Evolutionary conservation across 2,113 vertebrate genomes (phyloP), one percentile per base, ranked within the genome.

Genomic region (Ophthalmolycus amberensis): DNA sequence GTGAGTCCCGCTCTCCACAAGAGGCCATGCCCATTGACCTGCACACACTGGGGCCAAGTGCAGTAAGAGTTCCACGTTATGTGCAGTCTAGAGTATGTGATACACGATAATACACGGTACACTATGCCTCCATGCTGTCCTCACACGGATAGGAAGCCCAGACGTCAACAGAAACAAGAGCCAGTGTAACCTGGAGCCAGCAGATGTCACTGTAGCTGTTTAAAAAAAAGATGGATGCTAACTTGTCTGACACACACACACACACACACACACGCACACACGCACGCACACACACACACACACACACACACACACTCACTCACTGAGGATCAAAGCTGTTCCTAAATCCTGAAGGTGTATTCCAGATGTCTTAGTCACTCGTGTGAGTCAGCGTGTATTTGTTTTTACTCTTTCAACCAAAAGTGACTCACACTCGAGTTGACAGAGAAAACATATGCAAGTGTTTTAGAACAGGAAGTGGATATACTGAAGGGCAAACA

Each of bases 281-380:
- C 82, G 40, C 73, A 71, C 69, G 75, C 58, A 59, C 71, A 37
- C 42, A 72, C 68, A 69, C 38, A 68, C 54, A 29, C 72, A 62
- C 46, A 63, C 65, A 65, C 69, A 72, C 50, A 60, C 75, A 77
- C 82, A 48, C 73, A 78, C 73, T 75, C 46, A 15, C 71, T 42
- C 20, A 34, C 46, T 75, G 37, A 42, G 22, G 69, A 80, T 90
- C 77, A 87, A 87, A 90, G 82, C 48, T 22, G 58, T 32, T 64
- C 56, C 74, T 85, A 71, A 73, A 81, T 87, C 71, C 86, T 85
- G 40, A 89, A 92, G 85, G 87, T 92, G 87, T 93, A 90, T 94
- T 93, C 92, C 90, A 84, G 74, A 71, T 66, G 77, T 72, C 18
- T 95, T 93, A 94, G 93, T 95, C 95, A 95, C 75, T 56, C 25